A percentile compares a stretch with the other conserved stretches of the same genome.
Conservation (phyloP, 1,140 invertebrate genomes). For the Drosophila triauraria region DNA sequence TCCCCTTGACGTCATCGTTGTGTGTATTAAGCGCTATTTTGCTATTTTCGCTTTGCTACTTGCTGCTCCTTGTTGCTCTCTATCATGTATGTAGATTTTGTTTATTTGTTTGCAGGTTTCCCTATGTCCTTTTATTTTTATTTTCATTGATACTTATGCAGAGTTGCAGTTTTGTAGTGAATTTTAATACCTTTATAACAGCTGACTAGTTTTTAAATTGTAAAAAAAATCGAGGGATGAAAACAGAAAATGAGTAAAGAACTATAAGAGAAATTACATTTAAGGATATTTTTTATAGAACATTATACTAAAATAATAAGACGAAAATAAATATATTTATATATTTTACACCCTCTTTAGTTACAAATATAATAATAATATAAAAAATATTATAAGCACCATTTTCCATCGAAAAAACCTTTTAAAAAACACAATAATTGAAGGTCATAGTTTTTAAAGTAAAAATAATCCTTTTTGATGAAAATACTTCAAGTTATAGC, state of each 20-base stretch:
- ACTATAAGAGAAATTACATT: no score
- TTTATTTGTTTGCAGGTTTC: constrained; percentile 8
- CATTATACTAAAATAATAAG: no score
- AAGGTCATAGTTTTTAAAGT: neutral
- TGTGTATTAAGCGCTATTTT: constrained; percentile 57
- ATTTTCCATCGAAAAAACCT: constrained; percentile 8
- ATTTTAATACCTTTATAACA: constrained; percentile 5
- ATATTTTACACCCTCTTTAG: no score
- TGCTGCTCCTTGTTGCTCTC: constrained; percentile 17
- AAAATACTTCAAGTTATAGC: neutral
- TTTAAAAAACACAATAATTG: neutral
- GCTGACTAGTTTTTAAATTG: neutral
- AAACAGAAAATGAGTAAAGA: no score
- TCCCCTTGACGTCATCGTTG: constrained; percentile 54
- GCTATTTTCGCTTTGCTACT: constrained; percentile 44
- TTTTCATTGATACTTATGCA: constrained; percentile 51
- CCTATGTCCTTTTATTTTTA: constrained; percentile 37
- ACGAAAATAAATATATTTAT: no score
- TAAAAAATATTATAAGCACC: no score
- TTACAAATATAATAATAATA: no score
- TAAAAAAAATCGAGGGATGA: no score
- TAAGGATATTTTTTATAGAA: no score
- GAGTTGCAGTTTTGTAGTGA: constrained; percentile 58
- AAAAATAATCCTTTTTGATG: neutral
- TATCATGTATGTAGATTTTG: constrained; percentile 11